Evolutionary conservation across 2,888 invertebrate genomes (phyloP).

Genomic region (Julus scandinavius): DNA sequence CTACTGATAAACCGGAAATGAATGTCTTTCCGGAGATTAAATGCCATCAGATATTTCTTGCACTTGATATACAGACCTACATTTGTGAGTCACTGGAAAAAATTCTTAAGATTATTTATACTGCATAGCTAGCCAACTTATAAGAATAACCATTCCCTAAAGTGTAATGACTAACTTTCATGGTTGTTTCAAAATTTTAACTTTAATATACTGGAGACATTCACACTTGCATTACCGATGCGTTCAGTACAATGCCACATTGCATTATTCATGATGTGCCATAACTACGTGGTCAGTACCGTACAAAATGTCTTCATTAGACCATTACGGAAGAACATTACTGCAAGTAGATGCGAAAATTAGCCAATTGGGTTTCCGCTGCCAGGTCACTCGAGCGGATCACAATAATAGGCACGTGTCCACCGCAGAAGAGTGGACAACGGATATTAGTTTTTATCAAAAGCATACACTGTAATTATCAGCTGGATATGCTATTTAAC

Average conservation of each 20-base stretch:
- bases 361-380: not conserved
- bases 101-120: not conserved
- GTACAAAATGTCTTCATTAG: not conserved
- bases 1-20: constrained; percentile 36
- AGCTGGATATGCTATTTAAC: not conserved
- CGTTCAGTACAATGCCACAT: not conserved
- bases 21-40: constrained; percentile 43
- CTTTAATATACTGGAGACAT: too few species aligned
- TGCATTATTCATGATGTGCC: not conserved
- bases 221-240: too few species aligned
- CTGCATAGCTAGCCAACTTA: not conserved
- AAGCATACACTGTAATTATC: not conserved
- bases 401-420: constrained; percentile 4
- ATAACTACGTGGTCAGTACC: not conserved
- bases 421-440: constrained; percentile 15
- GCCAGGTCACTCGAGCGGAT: not conserved
- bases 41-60: constrained; percentile 35
- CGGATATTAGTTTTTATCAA: not conserved
- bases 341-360: too few species aligned
- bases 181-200: not conserved
- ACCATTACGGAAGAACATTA: not conserved
- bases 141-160: not conserved
- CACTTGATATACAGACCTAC: constrained; percentile 23
- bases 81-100: not conserved
- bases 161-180: not conserved